phyloP scores from a whole-genome alignment of 1,140 invertebrate species.

The Euschistus heros region DNA sequence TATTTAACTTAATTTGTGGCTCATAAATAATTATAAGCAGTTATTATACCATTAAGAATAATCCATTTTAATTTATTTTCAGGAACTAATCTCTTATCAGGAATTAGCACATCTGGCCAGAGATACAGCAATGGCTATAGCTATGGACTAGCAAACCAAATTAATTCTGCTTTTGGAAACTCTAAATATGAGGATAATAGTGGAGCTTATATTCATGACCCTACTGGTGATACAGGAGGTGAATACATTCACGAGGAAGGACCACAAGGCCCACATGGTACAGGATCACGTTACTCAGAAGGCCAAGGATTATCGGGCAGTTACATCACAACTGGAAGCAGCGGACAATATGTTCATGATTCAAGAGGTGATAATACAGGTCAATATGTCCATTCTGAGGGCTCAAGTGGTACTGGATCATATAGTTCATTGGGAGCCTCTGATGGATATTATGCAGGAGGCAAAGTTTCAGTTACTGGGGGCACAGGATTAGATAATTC shows the following conservation, averaged over 20 bases:
- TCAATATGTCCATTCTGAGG: constrained; percentile 25
- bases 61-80: background rate
- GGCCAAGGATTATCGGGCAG: background rate
- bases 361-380: constrained; percentile 35
- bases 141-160: constrained; percentile 19
- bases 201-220: constrained; percentile 34
- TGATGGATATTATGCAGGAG: constrained; percentile 5
- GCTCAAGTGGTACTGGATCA: constrained; percentile 35
- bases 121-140: background rate
- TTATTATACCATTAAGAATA: no score
- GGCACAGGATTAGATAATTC: background rate
- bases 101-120: constrained; percentile 14
- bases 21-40: no score
- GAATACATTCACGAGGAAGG: constrained; percentile 33
- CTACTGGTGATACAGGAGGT: constrained; percentile 32
- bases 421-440: constrained; percentile 7
- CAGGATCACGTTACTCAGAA: background rate
- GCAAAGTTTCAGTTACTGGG: constrained; percentile 7
- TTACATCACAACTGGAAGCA: background rate
- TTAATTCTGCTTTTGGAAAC: constrained; percentile 18
- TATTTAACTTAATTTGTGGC: no score
- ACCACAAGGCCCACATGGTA: constrained; percentile 28
- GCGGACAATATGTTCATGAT: constrained; percentile 35
- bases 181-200: constrained; percentile 32
- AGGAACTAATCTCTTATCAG: constrained; percentile 3